Conservation (phyloP, 1,140 invertebrate species). For the Oreohelix idahoensis region DNA sequence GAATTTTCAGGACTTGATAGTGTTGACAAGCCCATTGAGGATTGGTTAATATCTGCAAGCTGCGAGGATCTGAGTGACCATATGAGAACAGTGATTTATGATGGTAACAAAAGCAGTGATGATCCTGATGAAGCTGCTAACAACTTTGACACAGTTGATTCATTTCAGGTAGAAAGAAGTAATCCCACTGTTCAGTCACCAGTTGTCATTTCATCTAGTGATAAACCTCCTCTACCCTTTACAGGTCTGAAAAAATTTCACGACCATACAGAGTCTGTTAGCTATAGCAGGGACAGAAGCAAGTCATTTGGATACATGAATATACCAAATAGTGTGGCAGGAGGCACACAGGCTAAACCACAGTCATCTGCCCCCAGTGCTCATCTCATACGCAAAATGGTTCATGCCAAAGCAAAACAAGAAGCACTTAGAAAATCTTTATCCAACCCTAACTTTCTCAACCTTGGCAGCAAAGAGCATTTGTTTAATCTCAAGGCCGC, state of each 20-base stretch:
- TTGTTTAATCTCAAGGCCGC: constrained; percentile 36
- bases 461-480: constrained; percentile 61
- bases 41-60: constrained; percentile 60
- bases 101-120: constrained; percentile 35
- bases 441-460: constrained; percentile 69
- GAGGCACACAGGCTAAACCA: not conserved
- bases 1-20: not conserved
- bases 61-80: constrained; percentile 66
- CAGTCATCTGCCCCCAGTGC: constrained; percentile 34
- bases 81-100: constrained; percentile 51
- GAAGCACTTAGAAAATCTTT: constrained; percentile 59
- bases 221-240: constrained; percentile 58
- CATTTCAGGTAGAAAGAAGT: not conserved
- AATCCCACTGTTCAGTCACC: not conserved
- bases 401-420: constrained; percentile 49
- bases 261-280: constrained; percentile 47
- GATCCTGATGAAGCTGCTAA: not conserved
- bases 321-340: not conserved
- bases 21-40: constrained; percentile 30
- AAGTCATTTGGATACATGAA: constrained; percentile 59
- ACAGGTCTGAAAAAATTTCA: constrained; percentile 57
- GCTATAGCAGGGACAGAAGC: constrained; percentile 40
- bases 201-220: constrained; percentile 43
- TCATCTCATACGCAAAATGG: constrained; percentile 52
- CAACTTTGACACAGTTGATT: not conserved